phyloP scores from a whole-genome alignment of 1,140 invertebrate genomes.

The Achroia grisella region DNA sequence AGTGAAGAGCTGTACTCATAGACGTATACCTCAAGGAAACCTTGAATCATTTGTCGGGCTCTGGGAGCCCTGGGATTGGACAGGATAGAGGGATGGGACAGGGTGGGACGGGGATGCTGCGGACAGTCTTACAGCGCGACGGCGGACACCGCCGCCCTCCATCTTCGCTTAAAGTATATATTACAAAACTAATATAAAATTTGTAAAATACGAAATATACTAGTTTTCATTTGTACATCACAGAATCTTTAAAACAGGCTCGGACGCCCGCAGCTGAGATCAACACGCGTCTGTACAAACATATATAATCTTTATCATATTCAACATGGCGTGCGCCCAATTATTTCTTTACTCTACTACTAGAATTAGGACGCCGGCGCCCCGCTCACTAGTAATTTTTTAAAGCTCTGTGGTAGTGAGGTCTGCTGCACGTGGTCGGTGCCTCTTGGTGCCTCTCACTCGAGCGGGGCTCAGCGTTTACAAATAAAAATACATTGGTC shows the following conservation, averaged over 20 bases:
- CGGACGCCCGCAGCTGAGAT: slow-evolving; percentile 62
- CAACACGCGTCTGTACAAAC: slow-evolving; percentile 60
- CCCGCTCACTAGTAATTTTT: slow-evolving; percentile 31
- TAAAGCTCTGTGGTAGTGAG: slow-evolving; percentile 57
- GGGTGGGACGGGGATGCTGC: slow-evolving; percentile 43
- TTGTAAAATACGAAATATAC: slow-evolving; percentile 70
- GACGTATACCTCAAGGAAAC: slow-evolving; percentile 29
- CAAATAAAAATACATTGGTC: slow-evolving; percentile 69
- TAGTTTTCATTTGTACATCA: slow-evolving; percentile 68
- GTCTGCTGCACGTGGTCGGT: slow-evolving; percentile 16
- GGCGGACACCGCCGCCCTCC: slow-evolving; percentile 28
- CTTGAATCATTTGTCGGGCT: slow-evolving; percentile 53
- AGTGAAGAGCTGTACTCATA: slow-evolving; percentile 19
- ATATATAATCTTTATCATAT: slow-evolving; percentile 60
- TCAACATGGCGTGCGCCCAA: slow-evolving; percentile 53
- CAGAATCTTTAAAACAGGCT: slow-evolving; percentile 48
- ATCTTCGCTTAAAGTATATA: slow-evolving; percentile 68
- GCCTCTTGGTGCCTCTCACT: slow-evolving; percentile 19
- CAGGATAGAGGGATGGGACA: slow-evolving; percentile 42
- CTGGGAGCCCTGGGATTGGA: slow-evolving; percentile 58
- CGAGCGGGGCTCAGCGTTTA: slow-evolving; percentile 29
- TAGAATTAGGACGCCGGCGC: slow-evolving; percentile 49
- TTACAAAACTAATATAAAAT: slow-evolving; percentile 71
- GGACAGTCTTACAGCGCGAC: slow-evolving; percentile 32
- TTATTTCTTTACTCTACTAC: slow-evolving; percentile 48